phyloP scores from a whole-genome alignment of 2,888 invertebrate species.

The Thymelicus sylvestris region DNA sequence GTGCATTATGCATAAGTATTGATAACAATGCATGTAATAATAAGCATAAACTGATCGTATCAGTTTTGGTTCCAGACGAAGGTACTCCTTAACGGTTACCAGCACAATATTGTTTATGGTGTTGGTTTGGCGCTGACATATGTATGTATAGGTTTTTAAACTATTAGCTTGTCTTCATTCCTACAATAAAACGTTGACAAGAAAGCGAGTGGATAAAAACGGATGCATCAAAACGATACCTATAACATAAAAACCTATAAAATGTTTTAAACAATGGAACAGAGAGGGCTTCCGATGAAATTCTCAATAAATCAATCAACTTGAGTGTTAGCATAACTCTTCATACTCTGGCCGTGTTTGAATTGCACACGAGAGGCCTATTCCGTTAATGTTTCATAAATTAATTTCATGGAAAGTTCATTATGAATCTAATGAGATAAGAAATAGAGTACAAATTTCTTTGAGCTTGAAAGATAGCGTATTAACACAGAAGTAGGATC shows the following conservation, averaged over 20 bases:
- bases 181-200: too few species aligned
- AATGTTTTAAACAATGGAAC: neutral
- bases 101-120: too few species aligned
- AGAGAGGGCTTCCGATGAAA: slow-evolving; percentile 8
- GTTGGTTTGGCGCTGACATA: too few species aligned
- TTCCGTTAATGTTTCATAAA: slow-evolving; percentile 32
- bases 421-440: slow-evolving; percentile 4
- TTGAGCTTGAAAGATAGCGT: neutral
- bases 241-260: neutral
- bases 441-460: slow-evolving; percentile 13
- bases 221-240: neutral
- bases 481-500: slow-evolving; percentile 30
- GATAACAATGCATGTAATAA: too few species aligned
- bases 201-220: neutral
- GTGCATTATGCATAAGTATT: too few species aligned
- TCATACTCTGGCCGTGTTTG: slow-evolving; percentile 30
- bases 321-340: slow-evolving; percentile 33
- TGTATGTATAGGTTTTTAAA: too few species aligned
- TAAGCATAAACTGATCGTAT: too few species aligned
- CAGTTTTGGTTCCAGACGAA: too few species aligned
- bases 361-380: slow-evolving; percentile 36
- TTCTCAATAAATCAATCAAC: slow-evolving; percentile 34
- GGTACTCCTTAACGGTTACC: too few species aligned
- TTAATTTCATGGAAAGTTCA: slow-evolving; percentile 14
- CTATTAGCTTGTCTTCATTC: too few species aligned